phyloP scores from a whole-genome alignment of 2,888 invertebrate species.

The Acronicta alni region DNA sequence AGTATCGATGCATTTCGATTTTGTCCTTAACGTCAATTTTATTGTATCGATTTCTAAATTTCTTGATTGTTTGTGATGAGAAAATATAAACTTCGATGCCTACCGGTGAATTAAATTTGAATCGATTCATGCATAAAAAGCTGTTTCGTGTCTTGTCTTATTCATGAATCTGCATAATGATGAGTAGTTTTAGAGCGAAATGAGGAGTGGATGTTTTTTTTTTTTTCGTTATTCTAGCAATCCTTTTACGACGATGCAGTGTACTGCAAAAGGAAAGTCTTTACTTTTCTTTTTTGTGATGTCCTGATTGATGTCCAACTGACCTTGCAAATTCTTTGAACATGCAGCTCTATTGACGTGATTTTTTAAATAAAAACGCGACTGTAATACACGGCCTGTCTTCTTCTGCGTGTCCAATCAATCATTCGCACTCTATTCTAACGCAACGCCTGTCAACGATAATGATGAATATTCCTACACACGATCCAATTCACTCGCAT shows the following conservation, averaged over 20 bases:
- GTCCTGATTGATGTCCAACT: conserved; percentile 58
- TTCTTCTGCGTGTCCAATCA: conserved; percentile 68
- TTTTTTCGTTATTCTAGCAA: conserved; percentile 36
- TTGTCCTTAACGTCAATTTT: conserved; percentile 59
- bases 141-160: conserved; percentile 63
- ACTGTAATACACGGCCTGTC: conserved; percentile 60
- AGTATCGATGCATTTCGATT: conserved; percentile 53
- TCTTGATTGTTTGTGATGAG: conserved; percentile 52
- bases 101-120: conserved; percentile 56
- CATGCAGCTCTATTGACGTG: conserved; percentile 37
- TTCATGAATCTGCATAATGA: conserved; percentile 62
- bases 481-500: conserved; percentile 69
- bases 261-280: conserved; percentile 42
- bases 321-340: conserved; percentile 56
- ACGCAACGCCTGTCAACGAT: conserved; percentile 72
- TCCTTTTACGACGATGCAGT: conserved; percentile 34
- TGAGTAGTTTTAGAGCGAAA: conserved; percentile 52
- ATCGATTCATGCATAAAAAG: conserved; percentile 58
- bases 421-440: conserved; percentile 66
- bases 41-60: conserved; percentile 57
- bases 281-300: conserved; percentile 34
- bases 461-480: conserved; percentile 72
- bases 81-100: conserved; percentile 50
- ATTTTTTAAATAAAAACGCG: conserved; percentile 51
- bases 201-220: conserved; percentile 44